Conservation (phyloP, 2,113 vertebrate species). For the Pholis gunnellus region DNA sequence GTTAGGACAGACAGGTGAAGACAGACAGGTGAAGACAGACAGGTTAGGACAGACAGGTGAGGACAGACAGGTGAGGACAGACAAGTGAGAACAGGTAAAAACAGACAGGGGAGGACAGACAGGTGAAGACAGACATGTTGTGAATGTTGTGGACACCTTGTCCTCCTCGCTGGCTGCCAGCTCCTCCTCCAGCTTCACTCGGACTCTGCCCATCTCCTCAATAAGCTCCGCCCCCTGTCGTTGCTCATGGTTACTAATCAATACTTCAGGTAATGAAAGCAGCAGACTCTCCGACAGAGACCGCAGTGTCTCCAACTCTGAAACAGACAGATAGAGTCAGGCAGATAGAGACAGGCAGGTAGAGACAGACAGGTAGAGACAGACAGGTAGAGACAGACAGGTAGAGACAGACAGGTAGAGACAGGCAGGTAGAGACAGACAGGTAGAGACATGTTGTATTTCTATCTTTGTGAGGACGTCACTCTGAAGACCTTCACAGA, state of each 20-base stretch:
- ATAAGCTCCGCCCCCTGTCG: constrained; percentile 36
- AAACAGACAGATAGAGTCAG: not conserved
- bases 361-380: not conserved
- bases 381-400: not conserved
- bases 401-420: not conserved
- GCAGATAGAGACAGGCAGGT: not conserved
- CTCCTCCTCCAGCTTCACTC: constrained; percentile 40
- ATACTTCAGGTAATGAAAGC: constrained; percentile 24
- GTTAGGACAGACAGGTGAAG: not conserved
- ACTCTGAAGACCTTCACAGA: too few relatives aligned
- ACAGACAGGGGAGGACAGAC: not conserved
- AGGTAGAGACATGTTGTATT: not conserved
- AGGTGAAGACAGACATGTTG: not conserved
- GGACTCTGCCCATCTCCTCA: constrained; percentile 35
- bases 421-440: not conserved
- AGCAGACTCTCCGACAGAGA: constrained; percentile 42
- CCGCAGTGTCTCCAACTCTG: constrained; percentile 64
- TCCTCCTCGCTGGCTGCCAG: constrained; percentile 52
- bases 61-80: too few relatives aligned
- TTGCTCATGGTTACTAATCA: constrained; percentile 50
- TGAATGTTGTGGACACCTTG: constrained; percentile 34
- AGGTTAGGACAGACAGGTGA: not conserved
- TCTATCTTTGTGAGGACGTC: not conserved
- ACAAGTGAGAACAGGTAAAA: not conserved
- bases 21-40: not conserved